Evolutionary conservation across 2,888 invertebrate species (phyloP).

Genomic region (Cheilosia scutellata): DNA sequence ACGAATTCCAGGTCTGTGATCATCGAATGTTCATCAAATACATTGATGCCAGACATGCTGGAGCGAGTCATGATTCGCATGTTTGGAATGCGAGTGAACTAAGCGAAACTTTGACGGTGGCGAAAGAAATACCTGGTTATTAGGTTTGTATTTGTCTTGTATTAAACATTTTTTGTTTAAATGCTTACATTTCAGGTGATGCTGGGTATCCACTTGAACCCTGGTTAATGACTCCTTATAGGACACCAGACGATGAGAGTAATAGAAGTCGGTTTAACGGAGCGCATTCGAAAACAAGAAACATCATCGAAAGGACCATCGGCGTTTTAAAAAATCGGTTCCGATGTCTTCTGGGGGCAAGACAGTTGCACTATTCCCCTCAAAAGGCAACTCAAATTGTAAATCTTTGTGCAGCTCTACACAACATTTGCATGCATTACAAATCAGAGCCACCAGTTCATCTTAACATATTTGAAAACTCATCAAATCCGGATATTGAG

Average conservation of each 20-base stretch:
- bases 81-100: slow-evolving; percentile 28
- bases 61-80: slow-evolving; percentile 25
- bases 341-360: slow-evolving; percentile 38
- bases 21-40: slow-evolving; percentile 18
- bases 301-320: slow-evolving; percentile 17
- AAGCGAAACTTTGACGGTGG: slow-evolving; percentile 8
- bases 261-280: slow-evolving; percentile 34
- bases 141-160: not conserved
- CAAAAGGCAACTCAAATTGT: slow-evolving; percentile 40
- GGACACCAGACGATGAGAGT: slow-evolving; percentile 3
- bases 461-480: not conserved
- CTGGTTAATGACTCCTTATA: slow-evolving; percentile 48
- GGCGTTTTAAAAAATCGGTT: slow-evolving; percentile 48
- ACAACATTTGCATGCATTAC: slow-evolving; percentile 39
- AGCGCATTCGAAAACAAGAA: slow-evolving; percentile 27
- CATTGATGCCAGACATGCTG: slow-evolving; percentile 24
- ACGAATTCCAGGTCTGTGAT: slow-evolving; percentile 26
- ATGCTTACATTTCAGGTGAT: slow-evolving; percentile 53
- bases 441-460: slow-evolving; percentile 5
- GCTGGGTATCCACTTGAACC: slow-evolving; percentile 56
- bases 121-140: too few relatives aligned
- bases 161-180: too few relatives aligned
- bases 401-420: slow-evolving; percentile 47
- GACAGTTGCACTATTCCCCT: slow-evolving; percentile 46
- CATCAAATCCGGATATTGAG: not conserved